phyloP scores from a whole-genome alignment of 2,888 invertebrate species.

The Cephus nigrinus region DNA sequence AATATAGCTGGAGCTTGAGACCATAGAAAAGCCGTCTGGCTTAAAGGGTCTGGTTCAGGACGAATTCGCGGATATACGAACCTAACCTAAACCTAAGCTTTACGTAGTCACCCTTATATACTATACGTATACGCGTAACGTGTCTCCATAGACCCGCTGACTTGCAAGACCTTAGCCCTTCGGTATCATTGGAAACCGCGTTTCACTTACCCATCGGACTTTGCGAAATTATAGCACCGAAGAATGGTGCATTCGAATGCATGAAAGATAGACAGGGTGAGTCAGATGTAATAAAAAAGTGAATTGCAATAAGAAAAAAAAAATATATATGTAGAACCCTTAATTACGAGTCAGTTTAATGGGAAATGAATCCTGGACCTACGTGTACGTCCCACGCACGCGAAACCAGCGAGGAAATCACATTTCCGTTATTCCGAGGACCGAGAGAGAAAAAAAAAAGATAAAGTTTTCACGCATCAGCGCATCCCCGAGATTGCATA shows the following conservation, averaged over 20 bases:
- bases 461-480: background rate
- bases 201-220: background rate
- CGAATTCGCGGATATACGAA: background rate
- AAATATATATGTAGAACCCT: background rate
- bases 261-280: background rate
- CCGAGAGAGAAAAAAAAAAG: background rate
- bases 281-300: background rate
- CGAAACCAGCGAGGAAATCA: slow-evolving; percentile 32
- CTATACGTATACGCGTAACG: background rate
- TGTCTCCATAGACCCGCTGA: background rate
- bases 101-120: background rate
- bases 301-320: background rate
- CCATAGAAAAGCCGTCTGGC: slow-evolving; percentile 64
- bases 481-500: background rate
- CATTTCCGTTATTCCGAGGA: slow-evolving; percentile 18
- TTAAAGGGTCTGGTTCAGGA: slow-evolving; percentile 58
- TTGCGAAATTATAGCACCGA: background rate
- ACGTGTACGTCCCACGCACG: slow-evolving; percentile 4
- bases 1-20: slow-evolving; percentile 51
- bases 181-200: background rate
- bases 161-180: background rate
- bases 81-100: background rate
- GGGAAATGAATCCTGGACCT: background rate
- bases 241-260: background rate
- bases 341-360: background rate